Conservation (phyloP, 2,888 invertebrate genomes). For the Listrodromus nycthemerus region DNA sequence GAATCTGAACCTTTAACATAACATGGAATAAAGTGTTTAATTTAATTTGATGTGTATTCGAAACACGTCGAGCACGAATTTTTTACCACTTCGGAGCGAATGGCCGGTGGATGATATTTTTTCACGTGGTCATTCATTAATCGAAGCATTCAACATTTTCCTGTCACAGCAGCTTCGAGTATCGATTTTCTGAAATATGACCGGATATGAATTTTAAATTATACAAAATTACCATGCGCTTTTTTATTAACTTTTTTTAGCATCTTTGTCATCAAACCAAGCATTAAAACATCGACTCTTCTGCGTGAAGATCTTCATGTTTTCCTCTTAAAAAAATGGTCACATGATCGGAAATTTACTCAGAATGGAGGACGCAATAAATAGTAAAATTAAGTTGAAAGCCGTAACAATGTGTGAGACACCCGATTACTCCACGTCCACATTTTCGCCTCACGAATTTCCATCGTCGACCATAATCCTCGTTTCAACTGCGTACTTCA, state of each 20-base stretch:
- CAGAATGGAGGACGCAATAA: background rate
- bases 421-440: background rate
- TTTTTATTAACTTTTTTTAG: too few relatives aligned
- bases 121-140: too few relatives aligned
- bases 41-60: background rate
- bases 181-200: too few relatives aligned
- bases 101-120: background rate
- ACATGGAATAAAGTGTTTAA: background rate
- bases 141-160: too few relatives aligned
- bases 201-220: too few relatives aligned
- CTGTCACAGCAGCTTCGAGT: too few relatives aligned
- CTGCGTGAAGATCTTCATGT: background rate
- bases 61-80: background rate
- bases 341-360: too few relatives aligned
- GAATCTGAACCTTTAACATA: constrained; percentile 25
- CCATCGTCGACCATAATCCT: constrained; percentile 16
- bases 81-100: background rate
- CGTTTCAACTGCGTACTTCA: constrained; percentile 17
- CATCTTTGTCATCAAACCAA: too few relatives aligned
- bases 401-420: constrained; percentile 20
- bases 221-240: too few relatives aligned
- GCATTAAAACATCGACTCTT: background rate
- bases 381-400: constrained; percentile 16
- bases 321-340: too few relatives aligned
- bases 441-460: constrained; percentile 15